Evolutionary conservation across 2,113 vertebrate genomes (phyloP).

Genomic region (Sisor rabdophorus): DNA sequence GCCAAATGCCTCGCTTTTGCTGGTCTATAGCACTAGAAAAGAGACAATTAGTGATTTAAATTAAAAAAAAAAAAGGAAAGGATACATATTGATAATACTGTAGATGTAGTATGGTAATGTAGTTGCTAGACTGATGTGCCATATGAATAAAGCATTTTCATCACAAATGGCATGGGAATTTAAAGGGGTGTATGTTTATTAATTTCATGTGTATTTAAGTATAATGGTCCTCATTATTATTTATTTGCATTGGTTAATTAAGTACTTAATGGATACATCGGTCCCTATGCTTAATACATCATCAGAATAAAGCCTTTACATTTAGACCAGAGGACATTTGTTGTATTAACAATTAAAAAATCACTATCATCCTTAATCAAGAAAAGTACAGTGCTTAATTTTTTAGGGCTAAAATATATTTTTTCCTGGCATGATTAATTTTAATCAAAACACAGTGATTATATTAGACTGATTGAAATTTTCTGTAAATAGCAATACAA

Average conservation of each 20-base stretch:
- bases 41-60: background rate
- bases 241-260: background rate
- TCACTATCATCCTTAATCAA: conserved; percentile 1
- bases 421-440: background rate
- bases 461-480: background rate
- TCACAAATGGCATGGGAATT: background rate
- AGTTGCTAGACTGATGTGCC: background rate
- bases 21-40: conserved; percentile 4
- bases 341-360: conserved; percentile 14
- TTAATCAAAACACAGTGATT: conserved; percentile 11
- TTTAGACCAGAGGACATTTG: background rate
- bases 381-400: background rate
- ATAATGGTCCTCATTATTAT: background rate
- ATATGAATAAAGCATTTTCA: background rate
- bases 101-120: background rate
- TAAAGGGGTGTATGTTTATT: background rate
- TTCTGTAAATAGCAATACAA: background rate
- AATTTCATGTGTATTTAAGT: background rate
- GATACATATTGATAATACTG: background rate
- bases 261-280: background rate
- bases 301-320: background rate
- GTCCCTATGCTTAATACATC: background rate
- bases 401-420: background rate
- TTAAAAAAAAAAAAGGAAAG: background rate
- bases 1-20: background rate